Evolutionary conservation across 2,113 vertebrate genomes (phyloP), one percentile per base, ranked within the genome.

Genomic region (Serilophus lunatus): DNA sequence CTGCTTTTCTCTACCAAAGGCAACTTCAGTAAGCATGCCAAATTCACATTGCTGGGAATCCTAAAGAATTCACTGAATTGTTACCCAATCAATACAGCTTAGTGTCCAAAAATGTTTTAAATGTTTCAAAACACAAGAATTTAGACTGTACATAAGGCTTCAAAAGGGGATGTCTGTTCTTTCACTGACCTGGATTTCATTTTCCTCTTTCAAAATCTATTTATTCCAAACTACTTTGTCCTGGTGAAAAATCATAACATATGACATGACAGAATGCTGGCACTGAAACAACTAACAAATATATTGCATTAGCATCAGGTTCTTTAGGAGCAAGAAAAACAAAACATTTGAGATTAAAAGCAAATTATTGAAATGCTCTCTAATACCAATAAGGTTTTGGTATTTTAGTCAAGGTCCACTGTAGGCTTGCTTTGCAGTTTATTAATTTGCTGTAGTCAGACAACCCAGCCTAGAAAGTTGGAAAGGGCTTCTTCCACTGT

Each of bases 171-270:
- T 82, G 66, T 42, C 29, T 69, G 6, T 86, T 78, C 57, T 80
- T 90, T 7, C 40, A 86, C 40, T 85, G 47, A 88, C 54, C 63
- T 79, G 49, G 33, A 74, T 95, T 95, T 95, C 16, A 20, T 82
- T 75, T 91, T 70, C 28, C 29, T 69, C 77, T 94, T 96, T 94
- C 47, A 85, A 89, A 80, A 85, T 91, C 63, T 80, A 1, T 94
- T 92, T 95, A 74, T 88, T 94, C 72, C 57, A 31, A 70, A 44
- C 90, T 68, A 4, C 22, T 86, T 82, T 82, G 60, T 86, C 76
- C 82, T 65, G 47, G 79, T 81, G 50, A 51, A 47, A 86, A 75
- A 49, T 59, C 35, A 28, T 60, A 12, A n/a, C 26, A 15, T 87
- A 8, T 65, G 54, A 36, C 35, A 40, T 54, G 75, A 57, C 17